Evolutionary conservation across 2,888 invertebrate genomes (phyloP).

Genomic region (Morpho achilles): DNA sequence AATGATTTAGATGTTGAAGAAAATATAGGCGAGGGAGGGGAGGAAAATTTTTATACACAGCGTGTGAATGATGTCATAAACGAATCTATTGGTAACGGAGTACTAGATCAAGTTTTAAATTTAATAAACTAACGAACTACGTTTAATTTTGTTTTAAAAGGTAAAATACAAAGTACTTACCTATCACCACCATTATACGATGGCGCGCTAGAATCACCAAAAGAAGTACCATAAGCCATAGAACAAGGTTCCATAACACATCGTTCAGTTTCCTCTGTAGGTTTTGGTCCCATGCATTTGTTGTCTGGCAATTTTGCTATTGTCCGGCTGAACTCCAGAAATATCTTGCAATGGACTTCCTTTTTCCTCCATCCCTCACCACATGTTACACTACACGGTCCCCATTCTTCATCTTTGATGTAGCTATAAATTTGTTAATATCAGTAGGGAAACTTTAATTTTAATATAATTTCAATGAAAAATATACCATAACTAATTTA

Average conservation of each 20-base stretch:
- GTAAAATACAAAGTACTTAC: slow-evolving; percentile 36
- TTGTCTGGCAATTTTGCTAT: slow-evolving; percentile 92
- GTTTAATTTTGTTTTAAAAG: background rate
- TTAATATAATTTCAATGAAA: too few relatives aligned
- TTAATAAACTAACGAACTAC: slow-evolving; percentile 8
- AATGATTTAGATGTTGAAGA: slow-evolving; percentile 25
- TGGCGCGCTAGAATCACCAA: slow-evolving; percentile 68
- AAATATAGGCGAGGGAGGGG: background rate
- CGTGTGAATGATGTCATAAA: slow-evolving; percentile 57
- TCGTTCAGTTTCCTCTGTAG: slow-evolving; percentile 87
- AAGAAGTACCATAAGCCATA: slow-evolving; percentile 79
- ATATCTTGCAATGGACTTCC: slow-evolving; percentile 96
- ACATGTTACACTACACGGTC: slow-evolving; percentile 94
- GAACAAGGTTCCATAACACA: slow-evolving; percentile 90
- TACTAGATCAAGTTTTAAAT: slow-evolving; percentile 41
- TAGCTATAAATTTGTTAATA: slow-evolving; percentile 79
- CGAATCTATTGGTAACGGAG: slow-evolving; percentile 49
- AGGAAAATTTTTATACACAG: slow-evolving; percentile 37
- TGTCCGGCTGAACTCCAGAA: slow-evolving; percentile 93
- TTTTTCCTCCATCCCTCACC: slow-evolving; percentile 93
- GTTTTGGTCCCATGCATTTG: slow-evolving; percentile 92
- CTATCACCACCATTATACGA: slow-evolving; percentile 61
- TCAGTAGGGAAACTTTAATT: background rate
- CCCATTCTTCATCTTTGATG: slow-evolving; percentile 93
- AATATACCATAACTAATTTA: background rate